Conservation (phyloP, 2,113 vertebrate species). For the Xenopus laevis region DNA sequence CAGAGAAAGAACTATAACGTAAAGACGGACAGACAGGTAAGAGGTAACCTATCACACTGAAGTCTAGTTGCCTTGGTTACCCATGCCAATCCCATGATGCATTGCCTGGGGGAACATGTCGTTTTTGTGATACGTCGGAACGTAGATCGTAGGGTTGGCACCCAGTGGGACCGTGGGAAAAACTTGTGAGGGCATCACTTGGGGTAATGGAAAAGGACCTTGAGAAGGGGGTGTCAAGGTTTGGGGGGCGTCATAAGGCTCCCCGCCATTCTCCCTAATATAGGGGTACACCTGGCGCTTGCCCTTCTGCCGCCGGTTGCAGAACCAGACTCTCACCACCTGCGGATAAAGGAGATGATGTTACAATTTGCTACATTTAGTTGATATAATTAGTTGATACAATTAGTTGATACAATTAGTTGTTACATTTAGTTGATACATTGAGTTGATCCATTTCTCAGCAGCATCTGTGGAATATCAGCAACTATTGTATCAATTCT, state of each 20-base stretch:
- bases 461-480: no score
- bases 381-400: no score
- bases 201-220: conserved; percentile 21
- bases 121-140: conserved; percentile 65
- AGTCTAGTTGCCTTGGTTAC: conserved; percentile 40
- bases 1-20: no score
- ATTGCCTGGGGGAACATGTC: conserved; percentile 70
- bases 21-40: no score
- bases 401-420: no score
- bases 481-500: no score
- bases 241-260: conserved; percentile 65
- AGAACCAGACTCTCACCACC: conserved; percentile 91
- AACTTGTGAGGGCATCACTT: conserved; percentile 51
- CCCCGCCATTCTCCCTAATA: conserved; percentile 68
- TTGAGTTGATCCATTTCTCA: no score
- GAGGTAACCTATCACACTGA: no score
- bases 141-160: conserved; percentile 62
- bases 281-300: conserved; percentile 73
- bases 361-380: no score
- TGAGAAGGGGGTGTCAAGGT: not conserved
- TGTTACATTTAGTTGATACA: no score
- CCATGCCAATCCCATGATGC: conserved; percentile 67
- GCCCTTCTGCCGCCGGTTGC: conserved; percentile 78
- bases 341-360: no score
- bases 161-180: conserved; percentile 56